Conservation (phyloP, 2,113 vertebrate genomes). For the Paracanthobrama guichenoti region DNA sequence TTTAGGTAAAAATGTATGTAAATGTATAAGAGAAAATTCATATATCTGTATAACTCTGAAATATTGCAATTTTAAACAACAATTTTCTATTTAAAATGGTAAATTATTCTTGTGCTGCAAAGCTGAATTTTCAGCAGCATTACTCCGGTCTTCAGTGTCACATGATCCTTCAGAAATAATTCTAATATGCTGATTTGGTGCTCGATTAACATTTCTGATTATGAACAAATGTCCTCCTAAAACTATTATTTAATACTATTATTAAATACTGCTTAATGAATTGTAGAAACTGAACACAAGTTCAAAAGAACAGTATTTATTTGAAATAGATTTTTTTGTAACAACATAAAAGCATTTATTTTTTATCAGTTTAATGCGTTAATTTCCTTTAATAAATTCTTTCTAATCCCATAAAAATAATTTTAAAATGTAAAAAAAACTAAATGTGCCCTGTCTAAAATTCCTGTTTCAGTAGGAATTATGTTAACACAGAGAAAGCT, state of each 20-base stretch:
- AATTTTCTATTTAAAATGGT: neutral
- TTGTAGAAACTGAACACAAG: too few relatives aligned
- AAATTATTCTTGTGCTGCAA: neutral
- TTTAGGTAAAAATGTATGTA: neutral
- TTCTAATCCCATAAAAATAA: too few relatives aligned
- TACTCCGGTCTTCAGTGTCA: neutral
- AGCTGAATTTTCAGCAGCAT: neutral
- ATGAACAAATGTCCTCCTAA: too few relatives aligned
- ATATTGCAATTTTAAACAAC: neutral
- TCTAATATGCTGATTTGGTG: too few relatives aligned
- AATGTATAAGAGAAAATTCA: neutral
- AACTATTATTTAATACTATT: too few relatives aligned
- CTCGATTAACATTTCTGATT: too few relatives aligned
- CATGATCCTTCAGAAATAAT: neutral
- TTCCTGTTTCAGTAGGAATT: neutral
- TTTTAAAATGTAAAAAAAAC: neutral
- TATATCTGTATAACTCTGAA: neutral
- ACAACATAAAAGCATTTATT: too few relatives aligned
- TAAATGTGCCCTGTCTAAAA: neutral
- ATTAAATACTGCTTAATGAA: too few relatives aligned
- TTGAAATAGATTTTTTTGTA: too few relatives aligned
- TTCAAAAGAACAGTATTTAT: too few relatives aligned
- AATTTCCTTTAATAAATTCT: too few relatives aligned
- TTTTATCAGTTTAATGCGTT: too few relatives aligned
- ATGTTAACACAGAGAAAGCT: neutral